Conservation (phyloP, 2,888 invertebrate species). For the Heliconius hortense region DNA sequence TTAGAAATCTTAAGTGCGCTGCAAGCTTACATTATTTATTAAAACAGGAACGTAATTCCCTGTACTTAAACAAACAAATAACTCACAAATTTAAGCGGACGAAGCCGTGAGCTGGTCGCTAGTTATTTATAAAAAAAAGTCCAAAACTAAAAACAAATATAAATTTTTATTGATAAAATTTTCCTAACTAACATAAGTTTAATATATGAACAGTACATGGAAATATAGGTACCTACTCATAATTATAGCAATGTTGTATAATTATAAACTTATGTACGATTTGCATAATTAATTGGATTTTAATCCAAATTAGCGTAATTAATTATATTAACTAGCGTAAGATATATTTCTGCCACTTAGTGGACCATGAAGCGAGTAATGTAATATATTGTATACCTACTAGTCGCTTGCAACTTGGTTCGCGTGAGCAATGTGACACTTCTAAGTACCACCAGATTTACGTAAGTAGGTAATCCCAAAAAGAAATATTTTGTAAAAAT, state of each 20-base stretch:
- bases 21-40: no score
- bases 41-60: no score
- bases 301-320: conserved; percentile 7
- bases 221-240: background rate
- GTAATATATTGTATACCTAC: background rate
- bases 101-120: no score
- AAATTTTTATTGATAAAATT: no score
- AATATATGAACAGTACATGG: background rate
- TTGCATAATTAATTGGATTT: conserved; percentile 8
- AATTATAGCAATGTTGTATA: background rate
- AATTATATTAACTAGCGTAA: conserved; percentile 12
- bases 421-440: background rate
- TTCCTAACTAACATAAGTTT: background rate
- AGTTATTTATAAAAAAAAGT: no score
- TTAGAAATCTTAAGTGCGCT: no score
- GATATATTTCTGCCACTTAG: background rate
- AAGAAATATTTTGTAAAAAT: no score
- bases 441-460: no score
- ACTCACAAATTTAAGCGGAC: no score
- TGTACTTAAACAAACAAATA: no score
- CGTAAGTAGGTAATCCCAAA: no score
- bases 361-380: background rate
- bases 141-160: no score
- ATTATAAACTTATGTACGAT: background rate
- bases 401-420: background rate